These are phyloP conservation scores for Ranitomeya variabilis DNA, from an alignment of 2,113 vertebrate genomes.

Conservation along the genomic window DNA sequence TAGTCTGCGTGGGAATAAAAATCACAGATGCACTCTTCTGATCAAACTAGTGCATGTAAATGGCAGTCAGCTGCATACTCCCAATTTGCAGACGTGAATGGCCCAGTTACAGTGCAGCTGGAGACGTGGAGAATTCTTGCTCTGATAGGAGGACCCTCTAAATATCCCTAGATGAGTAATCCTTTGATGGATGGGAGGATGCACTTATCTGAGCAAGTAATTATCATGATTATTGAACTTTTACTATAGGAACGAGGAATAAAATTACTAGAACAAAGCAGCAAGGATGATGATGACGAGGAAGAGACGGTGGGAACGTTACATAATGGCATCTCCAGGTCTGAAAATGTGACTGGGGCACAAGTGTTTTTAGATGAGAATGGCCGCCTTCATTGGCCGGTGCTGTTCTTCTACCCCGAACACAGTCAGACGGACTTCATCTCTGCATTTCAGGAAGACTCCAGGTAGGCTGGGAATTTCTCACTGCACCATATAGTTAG, in stretches of 20 bases:
- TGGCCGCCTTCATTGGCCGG: conserved; percentile 86
- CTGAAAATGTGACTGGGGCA: conserved; percentile 73
- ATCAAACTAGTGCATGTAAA: too few species aligned
- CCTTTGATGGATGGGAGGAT: too few species aligned
- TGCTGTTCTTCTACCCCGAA: conserved; percentile 92
- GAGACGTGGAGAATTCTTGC: background rate
- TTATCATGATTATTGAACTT: background rate
- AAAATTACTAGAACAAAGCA: conserved; percentile 65
- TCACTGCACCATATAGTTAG: background rate
- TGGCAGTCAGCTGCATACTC: too few species aligned
- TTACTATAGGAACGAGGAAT: conserved; percentile 81
- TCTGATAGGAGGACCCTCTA: too few species aligned
- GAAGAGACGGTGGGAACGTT: conserved; percentile 69
- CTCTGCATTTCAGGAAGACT: conserved; percentile 86
- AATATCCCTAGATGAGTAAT: too few species aligned
- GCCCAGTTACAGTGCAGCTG: too few species aligned
- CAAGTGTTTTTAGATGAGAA: conserved; percentile 81
- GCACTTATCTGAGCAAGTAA: background rate
- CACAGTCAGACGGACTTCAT: conserved; percentile 91
- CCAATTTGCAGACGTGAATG: too few species aligned
- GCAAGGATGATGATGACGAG: conserved; percentile 58
- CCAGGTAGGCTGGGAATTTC: conserved; percentile 71
- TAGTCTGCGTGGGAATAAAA: too few species aligned
- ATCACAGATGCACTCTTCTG: too few species aligned
- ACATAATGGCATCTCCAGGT: conserved; percentile 72